phyloP scores from a whole-genome alignment of 2,113 vertebrate genomes.

The Oryzias woworae region DNA sequence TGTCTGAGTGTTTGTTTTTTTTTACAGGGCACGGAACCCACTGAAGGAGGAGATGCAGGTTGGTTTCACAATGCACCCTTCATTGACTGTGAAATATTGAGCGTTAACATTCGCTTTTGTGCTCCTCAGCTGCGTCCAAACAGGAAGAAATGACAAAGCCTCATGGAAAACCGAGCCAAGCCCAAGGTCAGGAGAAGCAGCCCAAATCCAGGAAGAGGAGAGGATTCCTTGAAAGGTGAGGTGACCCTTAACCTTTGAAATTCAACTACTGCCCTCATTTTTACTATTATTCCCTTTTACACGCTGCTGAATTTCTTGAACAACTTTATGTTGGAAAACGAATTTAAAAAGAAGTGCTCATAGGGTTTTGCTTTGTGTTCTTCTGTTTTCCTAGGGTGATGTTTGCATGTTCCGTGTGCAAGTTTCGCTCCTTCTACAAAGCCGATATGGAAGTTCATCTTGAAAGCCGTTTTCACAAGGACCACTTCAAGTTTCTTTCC shows the following conservation, averaged over 20 bases:
- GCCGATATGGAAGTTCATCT: conserved; percentile 89
- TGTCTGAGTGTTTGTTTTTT: no score
- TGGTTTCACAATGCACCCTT: not conserved
- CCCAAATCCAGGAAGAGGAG: conserved; percentile 81
- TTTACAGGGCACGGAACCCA: conserved; percentile 53
- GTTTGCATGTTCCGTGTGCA: conserved; percentile 92
- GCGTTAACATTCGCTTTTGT: not conserved
- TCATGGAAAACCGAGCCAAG: conserved; percentile 67
- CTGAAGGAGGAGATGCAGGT: conserved; percentile 57
- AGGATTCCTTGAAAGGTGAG: conserved; percentile 91
- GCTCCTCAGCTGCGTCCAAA: conserved; percentile 33
- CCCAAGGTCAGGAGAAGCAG: conserved; percentile 51
- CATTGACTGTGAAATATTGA: no score
- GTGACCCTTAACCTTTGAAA: not conserved
- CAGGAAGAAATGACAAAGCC: conserved; percentile 81
- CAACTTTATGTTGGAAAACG: no score
- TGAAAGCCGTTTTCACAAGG: conserved; percentile 92
- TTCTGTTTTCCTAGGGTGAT: conserved; percentile 78
- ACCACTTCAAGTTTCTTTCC: conserved; percentile 89
- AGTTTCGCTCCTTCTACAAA: conserved; percentile 91
- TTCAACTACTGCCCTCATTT: not conserved
- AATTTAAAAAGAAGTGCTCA: no score
- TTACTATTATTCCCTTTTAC: not conserved
- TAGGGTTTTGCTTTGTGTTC: not conserved
- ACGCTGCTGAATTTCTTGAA: no score